Conservation (phyloP, 1,140 invertebrate genomes). For the Tetragonula clypearis region DNA sequence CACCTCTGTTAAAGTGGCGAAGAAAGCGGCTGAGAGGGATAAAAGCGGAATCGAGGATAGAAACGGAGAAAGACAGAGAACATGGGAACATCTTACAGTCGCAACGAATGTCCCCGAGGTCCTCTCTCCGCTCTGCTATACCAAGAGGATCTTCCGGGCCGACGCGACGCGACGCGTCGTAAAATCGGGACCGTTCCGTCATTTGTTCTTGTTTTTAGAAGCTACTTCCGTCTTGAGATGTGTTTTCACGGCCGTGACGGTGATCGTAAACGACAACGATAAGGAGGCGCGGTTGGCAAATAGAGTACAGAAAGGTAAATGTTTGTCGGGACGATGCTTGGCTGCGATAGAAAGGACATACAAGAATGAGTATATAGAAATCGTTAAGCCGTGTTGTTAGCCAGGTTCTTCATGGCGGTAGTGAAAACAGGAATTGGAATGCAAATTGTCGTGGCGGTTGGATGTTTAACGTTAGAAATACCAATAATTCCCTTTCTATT, state of each 20-base stretch:
- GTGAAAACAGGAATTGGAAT: slow-evolving; percentile 17
- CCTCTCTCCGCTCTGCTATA: not conserved
- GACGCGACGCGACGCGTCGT: not conserved
- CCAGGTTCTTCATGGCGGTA: not conserved
- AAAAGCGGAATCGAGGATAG: not conserved
- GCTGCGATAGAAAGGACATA: not conserved
- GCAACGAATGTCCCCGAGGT: slow-evolving; percentile 40
- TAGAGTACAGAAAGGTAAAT: slow-evolving; percentile 7
- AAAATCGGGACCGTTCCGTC: not conserved
- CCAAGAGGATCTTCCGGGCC: not conserved
- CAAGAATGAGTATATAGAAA: not conserved
- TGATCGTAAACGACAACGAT: slow-evolving; percentile 32
- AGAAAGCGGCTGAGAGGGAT: slow-evolving; percentile 38
- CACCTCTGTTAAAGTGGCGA: slow-evolving; percentile 49
- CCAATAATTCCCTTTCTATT: not conserved
- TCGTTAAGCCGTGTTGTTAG: not conserved
- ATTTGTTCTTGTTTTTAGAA: slow-evolving; percentile 24
- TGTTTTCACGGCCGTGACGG: slow-evolving; percentile 20
- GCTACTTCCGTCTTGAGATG: slow-evolving; percentile 16
- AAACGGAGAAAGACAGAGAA: not conserved
- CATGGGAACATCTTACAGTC: slow-evolving; percentile 50
- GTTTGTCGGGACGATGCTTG: not conserved
- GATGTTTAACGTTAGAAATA: not conserved
- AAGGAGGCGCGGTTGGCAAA: slow-evolving; percentile 5
- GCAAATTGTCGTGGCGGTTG: not conserved